Evolutionary conservation across 2,797 vertebrate species (phyloP), one percentile per base, ranked within the genome.

Genomic region (Schizopygopsis malacanthus): DNA sequence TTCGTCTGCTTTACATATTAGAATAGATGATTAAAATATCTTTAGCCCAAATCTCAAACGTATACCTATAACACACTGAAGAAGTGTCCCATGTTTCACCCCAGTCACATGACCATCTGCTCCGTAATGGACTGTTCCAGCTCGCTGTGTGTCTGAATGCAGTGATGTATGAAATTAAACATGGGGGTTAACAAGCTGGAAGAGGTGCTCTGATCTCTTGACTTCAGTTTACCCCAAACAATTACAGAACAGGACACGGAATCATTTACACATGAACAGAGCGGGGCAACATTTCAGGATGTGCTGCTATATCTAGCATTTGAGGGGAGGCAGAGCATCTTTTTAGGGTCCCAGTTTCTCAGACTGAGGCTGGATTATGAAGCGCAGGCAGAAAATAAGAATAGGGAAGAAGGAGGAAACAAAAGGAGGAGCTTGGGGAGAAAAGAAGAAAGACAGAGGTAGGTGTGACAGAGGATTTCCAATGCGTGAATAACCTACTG

Each of bases 261-360:
- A 93, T 93, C 47, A 91, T 93, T 92, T 89, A 91, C 59, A 77
- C 52, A 73, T 33, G 41, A 69, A 63, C 11, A 47, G 45, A 81
- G 79, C 79, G 54, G 22, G 37, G 75, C 6, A 79, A 82, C 37
- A 41, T 13, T 54, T 81, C 71, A 67, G 63, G 76, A 71, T 78
- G 54, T 80, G 63, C 39, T 63, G 41, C 50, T 18, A 52, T 39
- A 63, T 56, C 16, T 15, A 39, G 76, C 15, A 45, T 56, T 15
- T 78, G 39, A 15, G 13, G 43, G 20, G 12, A 11, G 28, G 39
- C 16, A 7, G n/a, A 22, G 41, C 18, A 52, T 20, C 22, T 39
- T 81, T 79, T 78, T 41, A 82, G 52, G 43, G 43, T n/a, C 18
- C 9, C 18, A 20, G 28, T 37, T 76, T 37, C 9, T 54, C 47